phyloP scores from a whole-genome alignment of 2,113 vertebrate genomes.

The Smithornis capensis region DNA sequence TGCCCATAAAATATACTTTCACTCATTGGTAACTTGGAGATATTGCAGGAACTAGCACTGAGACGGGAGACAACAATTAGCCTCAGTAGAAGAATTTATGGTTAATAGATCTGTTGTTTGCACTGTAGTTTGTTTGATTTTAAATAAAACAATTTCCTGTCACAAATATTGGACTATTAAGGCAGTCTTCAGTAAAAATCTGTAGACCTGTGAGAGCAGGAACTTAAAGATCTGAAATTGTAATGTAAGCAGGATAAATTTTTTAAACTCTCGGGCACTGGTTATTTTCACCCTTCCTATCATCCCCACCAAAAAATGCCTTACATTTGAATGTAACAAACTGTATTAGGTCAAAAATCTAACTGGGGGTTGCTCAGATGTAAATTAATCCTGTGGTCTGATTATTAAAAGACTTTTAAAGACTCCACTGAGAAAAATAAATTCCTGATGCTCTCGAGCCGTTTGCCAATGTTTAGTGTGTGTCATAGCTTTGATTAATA shows the following conservation, averaged over 20 bases:
- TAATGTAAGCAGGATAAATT: neutral
- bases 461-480: constrained; percentile 39
- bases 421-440: constrained; percentile 16
- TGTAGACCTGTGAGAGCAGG: neutral
- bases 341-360: neutral
- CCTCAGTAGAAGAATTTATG: neutral
- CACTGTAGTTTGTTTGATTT: neutral
- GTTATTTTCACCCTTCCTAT: neutral
- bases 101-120: neutral
- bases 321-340: neutral
- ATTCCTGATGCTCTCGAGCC: neutral
- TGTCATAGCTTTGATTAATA: constrained; percentile 14
- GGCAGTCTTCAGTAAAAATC: neutral
- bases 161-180: neutral
- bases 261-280: neutral
- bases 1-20: neutral
- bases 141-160: neutral
- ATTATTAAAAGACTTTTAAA: constrained; percentile 42
- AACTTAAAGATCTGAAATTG: neutral
- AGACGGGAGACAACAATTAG: neutral
- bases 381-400: neutral
- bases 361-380: neutral
- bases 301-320: neutral
- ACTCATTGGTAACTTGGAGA: neutral
- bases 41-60: neutral